Base-by-base conservation (phyloP, 2,113 vertebrate genomes). In the Neolamprologus caudopunctatus region DNA sequence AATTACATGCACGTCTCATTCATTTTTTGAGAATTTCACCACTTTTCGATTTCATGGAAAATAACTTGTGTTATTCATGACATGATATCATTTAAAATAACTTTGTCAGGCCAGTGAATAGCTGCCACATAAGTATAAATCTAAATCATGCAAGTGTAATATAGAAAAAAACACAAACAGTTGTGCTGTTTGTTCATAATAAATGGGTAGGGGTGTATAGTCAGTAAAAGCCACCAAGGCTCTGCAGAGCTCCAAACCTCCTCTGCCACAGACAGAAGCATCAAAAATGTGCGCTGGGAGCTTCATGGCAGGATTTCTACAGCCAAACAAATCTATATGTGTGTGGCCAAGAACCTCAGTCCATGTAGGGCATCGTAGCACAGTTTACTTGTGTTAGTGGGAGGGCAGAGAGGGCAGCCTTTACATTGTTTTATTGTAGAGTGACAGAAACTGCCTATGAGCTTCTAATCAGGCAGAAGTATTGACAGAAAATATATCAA, bases 281-380 rank as follows among this genome's bases (percentile, higher is more conserved):
- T 53, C 9, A 21, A 11, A 53, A 53, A n/a, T 53, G 9, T 10
- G 19, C 5, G 1, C 17, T 53, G 51, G 51, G 51, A n/a, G 50
- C 50, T 10, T 51, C 50, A 51, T 51, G 50, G 19, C 50, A 51
- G 0, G 50, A 51, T n/a, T 47, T 47, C 7, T 54, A 24, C n/a
- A 54, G 53, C 0, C 53, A 12, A 7, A 2, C 2, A 55, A 24
- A 55, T 55, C 21, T 13, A 13, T 13, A 55, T 26, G 21, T 24
- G 0, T 55, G 11, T 55, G 54, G 7, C 12, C 21, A 55, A 55
- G 0, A 55, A 55, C 54, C 21, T 8, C 0, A 14, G 7, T 55
- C 54, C 21, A 26, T 55, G 21, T 26, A 14, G 7, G 54, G 7
- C 0, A 26, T 57, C 54, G 0, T 54, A 54, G 1, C 10, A 54